These are phyloP conservation scores for Drosophila kurseongensis DNA, from an alignment of 1,140 invertebrate species.

Conservation along the genomic window DNA sequence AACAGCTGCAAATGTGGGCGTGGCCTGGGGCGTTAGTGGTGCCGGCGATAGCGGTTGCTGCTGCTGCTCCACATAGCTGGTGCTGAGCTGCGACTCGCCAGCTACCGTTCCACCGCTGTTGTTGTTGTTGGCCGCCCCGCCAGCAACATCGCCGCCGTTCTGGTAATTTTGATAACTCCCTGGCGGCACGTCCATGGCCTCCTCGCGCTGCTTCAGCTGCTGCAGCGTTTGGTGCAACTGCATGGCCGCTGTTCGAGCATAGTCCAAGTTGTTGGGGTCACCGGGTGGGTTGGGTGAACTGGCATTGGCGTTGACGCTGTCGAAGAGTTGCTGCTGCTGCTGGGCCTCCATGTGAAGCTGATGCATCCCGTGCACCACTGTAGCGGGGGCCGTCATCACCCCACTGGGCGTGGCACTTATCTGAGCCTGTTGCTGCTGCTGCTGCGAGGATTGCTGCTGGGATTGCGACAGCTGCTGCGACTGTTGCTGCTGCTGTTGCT, in stretches of 20 bases:
- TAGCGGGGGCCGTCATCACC: conserved; percentile 76
- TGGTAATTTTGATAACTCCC: conserved; percentile 62
- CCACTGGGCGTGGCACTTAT: conserved; percentile 63
- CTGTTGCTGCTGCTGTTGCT: conserved; percentile 36
- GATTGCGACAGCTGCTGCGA: conserved; percentile 13
- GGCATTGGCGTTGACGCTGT: conserved; percentile 73
- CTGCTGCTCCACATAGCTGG: conserved; percentile 55
- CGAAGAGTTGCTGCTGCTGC: conserved; percentile 61
- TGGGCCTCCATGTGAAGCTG: conserved; percentile 64
- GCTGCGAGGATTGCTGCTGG: conserved; percentile 15
- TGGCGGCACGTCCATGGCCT: conserved; percentile 55
- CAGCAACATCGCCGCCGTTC: conserved; percentile 55
- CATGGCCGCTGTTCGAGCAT: conserved; percentile 76
- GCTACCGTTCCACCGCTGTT: conserved; percentile 31
- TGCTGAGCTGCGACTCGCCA: conserved; percentile 53
- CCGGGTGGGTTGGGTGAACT: conserved; percentile 46
- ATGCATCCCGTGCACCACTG: conserved; percentile 79
- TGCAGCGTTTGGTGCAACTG: conserved; percentile 77
- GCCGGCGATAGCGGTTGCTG: conserved; percentile 62
- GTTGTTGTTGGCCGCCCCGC: conserved; percentile 28
- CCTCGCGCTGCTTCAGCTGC: conserved; percentile 75
- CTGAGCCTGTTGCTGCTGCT: conserved; percentile 37
- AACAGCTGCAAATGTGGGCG: conserved; percentile 64
- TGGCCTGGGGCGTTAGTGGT: conserved; percentile 46
- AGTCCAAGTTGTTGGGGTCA: conserved; percentile 69